A percentile compares a stretch with the other conserved stretches of the same genome.
Evolutionary conservation across 2,888 invertebrate species (phyloP).

Genomic region (Chrysolina haemoptera): DNA sequence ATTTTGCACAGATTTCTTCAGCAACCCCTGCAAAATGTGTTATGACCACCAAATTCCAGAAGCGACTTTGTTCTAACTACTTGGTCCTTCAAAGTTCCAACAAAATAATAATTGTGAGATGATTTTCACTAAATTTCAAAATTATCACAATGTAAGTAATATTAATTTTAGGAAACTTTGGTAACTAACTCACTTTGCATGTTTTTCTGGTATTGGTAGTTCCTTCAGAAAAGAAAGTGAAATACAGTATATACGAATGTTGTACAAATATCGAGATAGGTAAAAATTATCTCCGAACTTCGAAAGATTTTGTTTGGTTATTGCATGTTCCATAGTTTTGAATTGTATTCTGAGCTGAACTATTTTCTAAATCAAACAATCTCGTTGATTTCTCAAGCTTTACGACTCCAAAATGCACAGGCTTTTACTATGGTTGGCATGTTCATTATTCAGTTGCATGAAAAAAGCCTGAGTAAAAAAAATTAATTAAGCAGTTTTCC

Average conservation of each 20-base stretch:
- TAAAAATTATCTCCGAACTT: neutral
- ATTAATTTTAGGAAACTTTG: too few species aligned
- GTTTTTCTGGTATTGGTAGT: constrained; percentile 18
- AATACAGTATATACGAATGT: neutral
- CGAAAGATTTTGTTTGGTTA: neutral
- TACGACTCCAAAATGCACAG: constrained; percentile 10
- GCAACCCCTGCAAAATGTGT: too few species aligned
- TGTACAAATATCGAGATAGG: neutral
- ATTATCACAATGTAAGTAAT: too few species aligned
- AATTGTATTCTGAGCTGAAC: neutral
- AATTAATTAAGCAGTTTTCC: too few species aligned
- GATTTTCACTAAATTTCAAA: too few species aligned
- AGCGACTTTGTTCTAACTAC: too few species aligned
- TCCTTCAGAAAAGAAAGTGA: constrained; percentile 31
- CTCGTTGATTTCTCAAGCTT: neutral
- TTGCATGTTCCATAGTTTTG: constrained; percentile 10
- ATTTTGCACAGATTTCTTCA: constrained; percentile 16
- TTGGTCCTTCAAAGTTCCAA: too few species aligned
- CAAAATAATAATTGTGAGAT: too few species aligned
- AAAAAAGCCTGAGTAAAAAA: neutral
- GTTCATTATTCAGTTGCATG: neutral
- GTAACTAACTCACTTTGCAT: constrained; percentile 27
- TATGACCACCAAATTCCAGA: too few species aligned
- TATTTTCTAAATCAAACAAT: neutral
- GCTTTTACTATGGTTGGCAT: constrained; percentile 11